phyloP scores from a whole-genome alignment of 2,797 vertebrate species.

The Poliocrania exsul region DNA sequence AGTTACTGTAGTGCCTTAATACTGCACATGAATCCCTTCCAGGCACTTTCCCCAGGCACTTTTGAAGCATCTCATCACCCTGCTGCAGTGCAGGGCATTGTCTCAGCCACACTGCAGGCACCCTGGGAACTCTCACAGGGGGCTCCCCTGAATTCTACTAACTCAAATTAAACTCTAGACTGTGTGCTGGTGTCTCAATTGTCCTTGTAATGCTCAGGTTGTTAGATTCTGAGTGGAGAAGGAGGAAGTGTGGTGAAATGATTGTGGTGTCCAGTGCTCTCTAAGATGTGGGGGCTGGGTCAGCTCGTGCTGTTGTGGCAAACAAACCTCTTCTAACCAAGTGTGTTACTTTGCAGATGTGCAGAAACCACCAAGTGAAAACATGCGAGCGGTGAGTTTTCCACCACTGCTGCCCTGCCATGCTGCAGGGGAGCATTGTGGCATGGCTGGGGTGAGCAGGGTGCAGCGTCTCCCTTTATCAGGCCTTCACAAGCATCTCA shows the following conservation, averaged over 20 bases:
- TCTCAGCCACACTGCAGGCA: accelerated
- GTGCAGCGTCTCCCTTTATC: neutral
- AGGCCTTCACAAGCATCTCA: neutral
- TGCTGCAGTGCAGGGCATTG: accelerated
- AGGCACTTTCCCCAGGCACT: neutral
- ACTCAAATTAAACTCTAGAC: neutral
- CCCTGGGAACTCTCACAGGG: neutral
- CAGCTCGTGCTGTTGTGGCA: accelerated
- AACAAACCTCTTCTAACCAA: neutral
- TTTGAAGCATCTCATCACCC: neutral
- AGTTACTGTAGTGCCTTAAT: neutral
- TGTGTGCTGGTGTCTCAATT: neutral
- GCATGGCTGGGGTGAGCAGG: neutral
- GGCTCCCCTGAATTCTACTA: neutral
- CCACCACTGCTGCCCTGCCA: accelerated
- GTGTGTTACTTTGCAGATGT: conserved; percentile 30
- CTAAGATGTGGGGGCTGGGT: neutral
- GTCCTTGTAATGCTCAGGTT: neutral
- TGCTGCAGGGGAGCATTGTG: neutral
- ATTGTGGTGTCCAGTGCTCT: neutral
- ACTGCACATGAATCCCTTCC: neutral
- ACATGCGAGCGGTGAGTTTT: conserved; percentile 10
- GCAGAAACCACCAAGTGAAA: conserved; percentile 10
- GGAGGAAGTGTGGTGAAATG: neutral
- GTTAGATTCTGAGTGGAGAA: neutral